Evolutionary conservation across 2,888 invertebrate species (phyloP).

Genomic region (Fabriciana adippe): DNA sequence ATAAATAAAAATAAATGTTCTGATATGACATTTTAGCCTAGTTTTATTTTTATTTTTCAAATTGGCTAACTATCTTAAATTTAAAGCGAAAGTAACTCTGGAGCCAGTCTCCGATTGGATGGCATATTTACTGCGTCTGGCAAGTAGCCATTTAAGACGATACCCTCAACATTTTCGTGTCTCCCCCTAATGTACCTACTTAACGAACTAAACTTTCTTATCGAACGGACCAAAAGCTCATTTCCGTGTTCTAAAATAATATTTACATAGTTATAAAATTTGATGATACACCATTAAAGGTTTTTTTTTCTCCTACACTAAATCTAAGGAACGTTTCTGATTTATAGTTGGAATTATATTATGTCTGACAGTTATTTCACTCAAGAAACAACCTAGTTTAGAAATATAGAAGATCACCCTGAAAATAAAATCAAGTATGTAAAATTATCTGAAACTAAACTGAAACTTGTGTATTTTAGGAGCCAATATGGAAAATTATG

Average conservation of each 20-base stretch:
- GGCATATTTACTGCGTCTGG: slow-evolving; percentile 77
- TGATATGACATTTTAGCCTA: background rate
- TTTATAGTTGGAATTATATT: no score
- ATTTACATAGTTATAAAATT: slow-evolving; percentile 46
- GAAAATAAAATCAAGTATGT: no score
- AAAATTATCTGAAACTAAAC: no score
- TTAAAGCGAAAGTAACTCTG: slow-evolving; percentile 55
- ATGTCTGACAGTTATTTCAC: no score
- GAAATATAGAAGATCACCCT: no score
- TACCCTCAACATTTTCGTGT: slow-evolving; percentile 78
- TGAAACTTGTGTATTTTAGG: no score
- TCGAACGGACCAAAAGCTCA: slow-evolving; percentile 71
- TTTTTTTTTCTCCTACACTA: no score
- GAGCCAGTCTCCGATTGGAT: slow-evolving; percentile 71
- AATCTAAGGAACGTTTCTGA: no score
- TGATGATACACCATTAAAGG: background rate
- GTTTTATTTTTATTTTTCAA: slow-evolving; percentile 62
- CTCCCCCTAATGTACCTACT: slow-evolving; percentile 77
- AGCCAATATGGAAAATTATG: no score
- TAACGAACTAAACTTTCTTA: slow-evolving; percentile 79
- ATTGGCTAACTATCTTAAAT: slow-evolving; percentile 53
- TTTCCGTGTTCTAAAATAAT: slow-evolving; percentile 60
- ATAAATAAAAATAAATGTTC: no score
- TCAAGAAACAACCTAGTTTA: no score
- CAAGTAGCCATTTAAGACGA: slow-evolving; percentile 70